Base-by-base conservation (phyloP, 2,888 invertebrate genomes). In the Chrysomela aeneicollis region DNA sequence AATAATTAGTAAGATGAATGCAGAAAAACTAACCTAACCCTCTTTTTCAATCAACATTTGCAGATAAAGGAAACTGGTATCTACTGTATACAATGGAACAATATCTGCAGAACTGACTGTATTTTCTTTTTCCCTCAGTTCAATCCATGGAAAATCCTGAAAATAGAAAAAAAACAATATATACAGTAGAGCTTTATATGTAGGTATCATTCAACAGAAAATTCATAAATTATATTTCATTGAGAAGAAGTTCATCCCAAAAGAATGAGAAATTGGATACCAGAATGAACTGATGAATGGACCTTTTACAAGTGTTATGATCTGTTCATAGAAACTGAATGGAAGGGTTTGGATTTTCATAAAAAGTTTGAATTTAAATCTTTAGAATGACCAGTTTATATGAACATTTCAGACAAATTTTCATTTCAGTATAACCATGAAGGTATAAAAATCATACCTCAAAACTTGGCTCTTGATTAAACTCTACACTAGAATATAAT, bases 401-500 rank as follows among this genome's bases (percentile, higher is more conserved):
- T n/a, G n/a, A n/a, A n/a, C n/a, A n/a, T n/a, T n/a, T n/a, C n/a
- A n/a, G n/a, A n/a, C n/a, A n/a, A n/a, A n/a, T n/a, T n/a, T n/a
- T n/a, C n/a, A n/a, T n/a, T n/a, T n/a, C n/a, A n/a, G n/a, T n/a
- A n/a, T n/a, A n/a, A n/a, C n/a, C n/a, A n/a, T n/a, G n/a, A n/a
- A n/a, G n/a, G n/a, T n/a, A n/a, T 35, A 42, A 37, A 6, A 26
- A 46, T 60, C 61, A 30, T 60, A 83, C 82, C 74, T 84, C 81
- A 73, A 85, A 85, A 49, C 82, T 79, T 49, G 86, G 83, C 77
- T 87, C 86, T 70, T 85, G 85, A 64, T 84, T 84, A 59, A 89
- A 81, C 19, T 84, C 80, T 22, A 87, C 79, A 57, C 86, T 86
- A 8, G 86, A 84, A n/a, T 86, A 85, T 76, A 88, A 88, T 70